A percentile compares a stretch with the other conserved stretches of the same genome.
Conservation (phyloP, 2,797 vertebrate species). For the Anniella stebbinsi region DNA sequence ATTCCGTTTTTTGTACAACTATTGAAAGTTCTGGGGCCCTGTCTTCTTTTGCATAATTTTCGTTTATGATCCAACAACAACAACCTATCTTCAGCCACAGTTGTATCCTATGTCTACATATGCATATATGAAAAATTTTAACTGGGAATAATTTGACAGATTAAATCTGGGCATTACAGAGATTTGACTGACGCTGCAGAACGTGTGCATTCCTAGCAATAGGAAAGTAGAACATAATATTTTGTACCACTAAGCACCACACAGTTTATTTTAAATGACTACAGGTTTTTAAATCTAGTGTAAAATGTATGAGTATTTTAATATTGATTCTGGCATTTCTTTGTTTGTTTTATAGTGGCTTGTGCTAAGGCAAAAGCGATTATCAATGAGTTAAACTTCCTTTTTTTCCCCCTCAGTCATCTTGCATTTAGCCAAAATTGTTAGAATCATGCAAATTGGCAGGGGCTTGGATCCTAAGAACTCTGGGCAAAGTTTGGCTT, state of each 20-base stretch:
- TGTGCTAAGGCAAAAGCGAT: slow-evolving; percentile 64
- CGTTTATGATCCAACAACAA: neutral
- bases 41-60: no score
- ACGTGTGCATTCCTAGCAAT: slow-evolving; percentile 37
- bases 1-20: neutral
- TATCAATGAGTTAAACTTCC: slow-evolving; percentile 66
- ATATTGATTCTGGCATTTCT: slow-evolving; percentile 52
- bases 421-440: slow-evolving; percentile 43
- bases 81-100: neutral
- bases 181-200: slow-evolving; percentile 43
- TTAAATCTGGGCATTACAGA: slow-evolving; percentile 47
- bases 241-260: slow-evolving; percentile 27
- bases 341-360: slow-evolving; percentile 32
- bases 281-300: slow-evolving; percentile 54
- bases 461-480: neutral
- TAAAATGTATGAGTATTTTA: slow-evolving; percentile 51
- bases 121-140: slow-evolving; percentile 22
- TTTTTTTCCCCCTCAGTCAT: slow-evolving; percentile 65
- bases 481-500: no score
- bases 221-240: slow-evolving; percentile 50
- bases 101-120: slow-evolving; percentile 20
- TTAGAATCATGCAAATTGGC: slow-evolving; percentile 41
- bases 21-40: no score
- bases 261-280: slow-evolving; percentile 55
- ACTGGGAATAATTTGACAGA: slow-evolving; percentile 43